Percentiles rank a stretch among this genome's conserved stretches.
These are phyloP conservation scores for Nothura maculosa DNA, from an alignment of 2,797 vertebrate species.

Conservation along the genomic window DNA sequence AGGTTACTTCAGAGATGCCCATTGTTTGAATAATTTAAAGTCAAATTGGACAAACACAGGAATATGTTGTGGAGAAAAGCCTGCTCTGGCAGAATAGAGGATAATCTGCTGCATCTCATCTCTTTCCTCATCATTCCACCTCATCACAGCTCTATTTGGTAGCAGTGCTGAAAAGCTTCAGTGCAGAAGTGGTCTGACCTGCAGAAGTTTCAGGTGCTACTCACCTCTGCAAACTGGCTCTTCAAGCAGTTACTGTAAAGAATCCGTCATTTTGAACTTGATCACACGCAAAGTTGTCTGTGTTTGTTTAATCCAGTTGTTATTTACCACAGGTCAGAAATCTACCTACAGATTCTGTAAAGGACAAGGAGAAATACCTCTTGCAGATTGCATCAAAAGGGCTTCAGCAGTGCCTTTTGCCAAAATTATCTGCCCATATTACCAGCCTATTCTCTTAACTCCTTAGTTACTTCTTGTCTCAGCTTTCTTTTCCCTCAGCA, in stretches of 20 bases:
- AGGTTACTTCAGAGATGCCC: constrained; percentile 1
- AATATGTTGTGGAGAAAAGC: constrained; percentile 4
- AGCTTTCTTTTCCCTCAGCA: background rate
- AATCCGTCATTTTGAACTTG: background rate
- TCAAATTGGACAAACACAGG: constrained; percentile 37
- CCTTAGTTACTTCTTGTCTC: background rate
- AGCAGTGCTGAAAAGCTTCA: background rate
- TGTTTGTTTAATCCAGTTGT: background rate
- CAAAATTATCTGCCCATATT: background rate
- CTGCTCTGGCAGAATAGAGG: background rate
- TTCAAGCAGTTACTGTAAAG: background rate
- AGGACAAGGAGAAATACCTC: background rate
- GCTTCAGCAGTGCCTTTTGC: background rate
- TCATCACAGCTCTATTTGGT: background rate
- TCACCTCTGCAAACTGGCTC: background rate
- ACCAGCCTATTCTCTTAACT: background rate
- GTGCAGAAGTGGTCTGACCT: background rate
- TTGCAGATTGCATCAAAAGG: background rate
- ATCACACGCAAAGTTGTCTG: background rate
- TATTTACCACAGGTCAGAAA: background rate
- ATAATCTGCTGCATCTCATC: background rate
- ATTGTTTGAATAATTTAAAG: constrained; percentile 35
- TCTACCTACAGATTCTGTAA: background rate
- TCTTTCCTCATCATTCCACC: background rate
- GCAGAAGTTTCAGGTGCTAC: background rate